Conservation (phyloP, 2,113 vertebrate genomes). For the Carollia perspicillata region DNA sequence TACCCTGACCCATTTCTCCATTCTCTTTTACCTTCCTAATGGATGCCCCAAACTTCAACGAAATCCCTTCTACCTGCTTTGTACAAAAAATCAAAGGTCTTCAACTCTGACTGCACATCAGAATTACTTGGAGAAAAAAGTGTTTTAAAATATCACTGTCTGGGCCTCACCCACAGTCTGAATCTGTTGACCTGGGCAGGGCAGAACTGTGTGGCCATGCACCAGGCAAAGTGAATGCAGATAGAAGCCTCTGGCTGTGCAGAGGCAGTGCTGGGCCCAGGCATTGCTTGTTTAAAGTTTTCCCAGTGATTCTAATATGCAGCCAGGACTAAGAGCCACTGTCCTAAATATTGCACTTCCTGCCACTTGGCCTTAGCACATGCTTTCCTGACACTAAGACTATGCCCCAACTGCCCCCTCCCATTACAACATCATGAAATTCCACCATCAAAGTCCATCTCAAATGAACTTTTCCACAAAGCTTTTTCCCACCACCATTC, state of each 20-base stretch:
- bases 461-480: not conserved
- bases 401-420: not conserved
- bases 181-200: not conserved
- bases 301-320: not conserved
- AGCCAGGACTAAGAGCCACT: not conserved
- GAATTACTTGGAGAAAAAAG: not conserved
- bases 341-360: fast-evolving
- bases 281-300: not conserved
- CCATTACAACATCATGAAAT: not conserved
- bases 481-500: not conserved
- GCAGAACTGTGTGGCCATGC: fast-evolving
- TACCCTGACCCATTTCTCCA: not conserved
- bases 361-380: not conserved
- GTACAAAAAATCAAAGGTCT: not conserved
- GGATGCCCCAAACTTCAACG: not conserved
- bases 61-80: not conserved
- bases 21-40: not conserved
- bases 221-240: not conserved
- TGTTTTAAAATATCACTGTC: not conserved
- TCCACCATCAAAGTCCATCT: not conserved
- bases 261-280: not conserved
- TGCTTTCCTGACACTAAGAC: not conserved
- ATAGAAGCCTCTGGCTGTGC: fast-evolving
- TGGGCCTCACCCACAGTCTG: not conserved
- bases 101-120: too few species aligned